phyloP scores from a whole-genome alignment of 2,797 vertebrate genomes.

The Danio choprae region DNA sequence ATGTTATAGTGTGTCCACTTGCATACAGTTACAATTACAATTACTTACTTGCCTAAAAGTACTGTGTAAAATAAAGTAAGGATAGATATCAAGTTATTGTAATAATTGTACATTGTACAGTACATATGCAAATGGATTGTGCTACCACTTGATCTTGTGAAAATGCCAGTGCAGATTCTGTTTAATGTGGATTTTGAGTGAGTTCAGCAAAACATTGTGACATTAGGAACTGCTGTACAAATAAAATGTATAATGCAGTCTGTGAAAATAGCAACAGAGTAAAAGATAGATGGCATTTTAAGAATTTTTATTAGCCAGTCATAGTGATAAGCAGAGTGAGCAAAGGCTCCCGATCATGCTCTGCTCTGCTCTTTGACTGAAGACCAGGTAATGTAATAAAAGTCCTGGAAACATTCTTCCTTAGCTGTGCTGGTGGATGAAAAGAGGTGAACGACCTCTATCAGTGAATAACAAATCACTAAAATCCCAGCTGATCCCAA shows the following conservation, averaged over 20 bases:
- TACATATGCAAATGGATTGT: too few relatives aligned
- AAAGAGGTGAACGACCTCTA: constrained; percentile 11
- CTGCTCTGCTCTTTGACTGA: constrained; percentile 4
- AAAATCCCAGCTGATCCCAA: background rate
- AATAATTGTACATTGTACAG: too few relatives aligned
- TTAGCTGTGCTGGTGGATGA: background rate
- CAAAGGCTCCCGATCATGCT: background rate
- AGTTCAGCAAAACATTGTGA: background rate
- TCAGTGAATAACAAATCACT: constrained; percentile 18
- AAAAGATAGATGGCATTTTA: background rate
- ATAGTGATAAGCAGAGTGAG: background rate
- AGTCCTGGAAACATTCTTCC: background rate
- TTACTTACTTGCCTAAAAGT: too few relatives aligned
- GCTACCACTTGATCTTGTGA: too few relatives aligned
- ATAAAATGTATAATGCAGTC: background rate
- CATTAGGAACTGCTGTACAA: background rate
- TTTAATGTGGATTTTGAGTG: too few relatives aligned
- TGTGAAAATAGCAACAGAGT: background rate
- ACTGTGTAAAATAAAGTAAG: too few relatives aligned
- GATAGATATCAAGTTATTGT: too few relatives aligned
- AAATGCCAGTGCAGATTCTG: too few relatives aligned
- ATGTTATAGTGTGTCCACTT: too few relatives aligned
- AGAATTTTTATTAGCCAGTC: background rate
- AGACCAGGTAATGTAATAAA: constrained; percentile 15
- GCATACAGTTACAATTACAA: too few relatives aligned